Evolutionary conservation across 92 coral and sea anemone species (phyloP).

Genomic region (Umimayanthus chanpuru): DNA sequence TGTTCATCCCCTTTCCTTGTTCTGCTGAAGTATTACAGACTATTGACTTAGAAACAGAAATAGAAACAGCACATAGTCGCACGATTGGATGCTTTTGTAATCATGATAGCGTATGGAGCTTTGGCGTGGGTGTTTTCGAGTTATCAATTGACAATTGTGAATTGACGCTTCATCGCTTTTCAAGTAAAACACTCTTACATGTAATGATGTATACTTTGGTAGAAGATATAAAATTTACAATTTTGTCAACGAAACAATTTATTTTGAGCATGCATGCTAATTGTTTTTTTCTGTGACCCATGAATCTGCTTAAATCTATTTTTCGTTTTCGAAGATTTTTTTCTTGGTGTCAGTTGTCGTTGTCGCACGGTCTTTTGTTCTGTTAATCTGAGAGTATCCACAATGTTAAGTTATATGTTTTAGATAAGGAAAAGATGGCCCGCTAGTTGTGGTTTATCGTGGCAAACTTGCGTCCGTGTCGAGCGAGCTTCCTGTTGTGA

Average conservation of each 20-base stretch:
- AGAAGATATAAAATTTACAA: background rate
- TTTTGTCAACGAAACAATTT: background rate
- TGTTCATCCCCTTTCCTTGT: background rate
- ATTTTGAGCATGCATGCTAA: no score
- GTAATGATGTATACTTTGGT: background rate
- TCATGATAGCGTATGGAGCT: background rate
- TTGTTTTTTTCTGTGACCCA: no score
- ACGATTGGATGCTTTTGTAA: conserved; percentile 3
- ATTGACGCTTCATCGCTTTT: background rate
- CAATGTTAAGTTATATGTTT: background rate
- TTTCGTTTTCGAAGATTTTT: background rate
- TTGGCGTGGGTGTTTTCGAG: conserved; percentile 39
- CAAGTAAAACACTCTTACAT: conserved; percentile 11
- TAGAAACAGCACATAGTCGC: background rate
- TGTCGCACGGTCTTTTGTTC: background rate
- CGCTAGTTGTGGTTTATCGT: background rate
- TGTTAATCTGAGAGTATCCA: background rate
- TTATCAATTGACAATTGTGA: background rate
- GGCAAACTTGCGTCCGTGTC: conserved; percentile 9
- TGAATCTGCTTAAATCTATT: background rate
- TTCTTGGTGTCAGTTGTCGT: background rate
- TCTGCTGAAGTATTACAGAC: conserved; percentile 25
- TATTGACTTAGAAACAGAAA: conserved; percentile 36
- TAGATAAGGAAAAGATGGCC: conserved; percentile 12
- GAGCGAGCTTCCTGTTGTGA: conserved; percentile 32